Evolutionary conservation across 2,113 vertebrate genomes (phyloP).

Genomic region (Ornithorhynchus anatinus): DNA sequence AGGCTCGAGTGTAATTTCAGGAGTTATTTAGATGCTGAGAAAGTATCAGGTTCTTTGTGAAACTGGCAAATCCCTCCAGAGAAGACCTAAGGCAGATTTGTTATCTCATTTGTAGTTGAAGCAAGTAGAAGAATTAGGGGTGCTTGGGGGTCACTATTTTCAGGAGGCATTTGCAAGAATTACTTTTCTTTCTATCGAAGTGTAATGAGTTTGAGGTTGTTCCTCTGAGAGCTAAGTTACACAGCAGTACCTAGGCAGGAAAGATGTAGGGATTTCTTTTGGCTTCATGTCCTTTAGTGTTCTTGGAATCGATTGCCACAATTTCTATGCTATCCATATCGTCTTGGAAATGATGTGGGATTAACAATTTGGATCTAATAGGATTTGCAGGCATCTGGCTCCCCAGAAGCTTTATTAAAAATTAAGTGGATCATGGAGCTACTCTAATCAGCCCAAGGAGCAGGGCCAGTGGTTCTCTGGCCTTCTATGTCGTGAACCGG

Average conservation of each 20-base stretch:
- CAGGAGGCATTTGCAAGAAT: no score
- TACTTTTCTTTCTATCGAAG: no score
- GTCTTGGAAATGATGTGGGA: neutral
- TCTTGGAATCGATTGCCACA: neutral
- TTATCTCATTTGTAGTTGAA: no score
- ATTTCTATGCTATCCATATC: neutral
- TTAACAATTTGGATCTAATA: neutral
- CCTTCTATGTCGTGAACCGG: neutral
- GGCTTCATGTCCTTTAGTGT: no score
- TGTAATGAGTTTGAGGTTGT: neutral
- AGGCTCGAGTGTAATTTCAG: no score
- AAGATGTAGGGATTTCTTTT: neutral
- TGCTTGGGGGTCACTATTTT: no score
- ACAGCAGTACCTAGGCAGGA: neutral
- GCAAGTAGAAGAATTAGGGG: no score
- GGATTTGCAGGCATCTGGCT: neutral
- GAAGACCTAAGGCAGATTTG: no score
- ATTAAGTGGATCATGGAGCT: neutral
- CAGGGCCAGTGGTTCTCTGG: neutral
- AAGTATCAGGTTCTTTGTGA: no score
- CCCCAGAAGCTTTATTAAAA: neutral
- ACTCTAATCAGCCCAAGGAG: no score
- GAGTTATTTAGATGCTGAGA: no score
- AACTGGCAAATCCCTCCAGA: no score
- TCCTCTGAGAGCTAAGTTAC: neutral